Conservation (phyloP, 2,113 vertebrate genomes). For the Rostratula benghalensis region DNA sequence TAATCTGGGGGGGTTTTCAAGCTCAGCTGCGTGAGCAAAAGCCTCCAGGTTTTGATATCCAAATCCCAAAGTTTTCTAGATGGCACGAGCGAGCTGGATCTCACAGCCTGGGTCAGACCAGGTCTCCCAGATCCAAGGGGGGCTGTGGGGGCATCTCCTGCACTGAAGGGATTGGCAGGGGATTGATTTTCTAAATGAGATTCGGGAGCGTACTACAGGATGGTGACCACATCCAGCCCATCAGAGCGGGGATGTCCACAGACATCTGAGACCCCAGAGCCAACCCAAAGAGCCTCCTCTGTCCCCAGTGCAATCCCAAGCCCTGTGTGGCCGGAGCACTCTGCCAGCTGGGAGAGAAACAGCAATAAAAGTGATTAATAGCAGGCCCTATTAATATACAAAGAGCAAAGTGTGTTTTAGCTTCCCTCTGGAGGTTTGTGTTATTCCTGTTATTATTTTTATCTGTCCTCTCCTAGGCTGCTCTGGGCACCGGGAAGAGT, state of each 20-base stretch:
- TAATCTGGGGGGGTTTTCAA: too few relatives aligned
- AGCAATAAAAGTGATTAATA: not conserved
- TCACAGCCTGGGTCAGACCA: rapidly evolving
- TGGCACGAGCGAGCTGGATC: not conserved
- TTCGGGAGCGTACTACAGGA: rapidly evolving
- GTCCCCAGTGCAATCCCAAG: not conserved
- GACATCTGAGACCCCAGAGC: too few relatives aligned
- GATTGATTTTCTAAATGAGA: not conserved
- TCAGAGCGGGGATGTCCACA: not conserved
- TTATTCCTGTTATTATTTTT: not conserved
- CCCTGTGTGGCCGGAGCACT: rapidly evolving
- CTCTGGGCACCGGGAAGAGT: not conserved
- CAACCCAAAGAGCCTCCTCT: rapidly evolving
- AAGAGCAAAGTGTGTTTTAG: not conserved
- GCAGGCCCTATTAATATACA: not conserved
- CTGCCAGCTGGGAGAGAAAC: not conserved
- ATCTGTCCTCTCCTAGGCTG: not conserved
- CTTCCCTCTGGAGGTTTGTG: not conserved
- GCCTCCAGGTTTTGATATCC: not conserved
- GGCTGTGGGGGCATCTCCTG: not conserved
- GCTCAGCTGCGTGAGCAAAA: not conserved
- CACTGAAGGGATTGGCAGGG: rapidly evolving
- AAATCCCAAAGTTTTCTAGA: not conserved
- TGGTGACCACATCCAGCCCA: not conserved
- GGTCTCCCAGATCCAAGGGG: not conserved